Evolutionary conservation across 2,113 vertebrate species (phyloP).

Genomic region (Ranitomeya variabilis): DNA sequence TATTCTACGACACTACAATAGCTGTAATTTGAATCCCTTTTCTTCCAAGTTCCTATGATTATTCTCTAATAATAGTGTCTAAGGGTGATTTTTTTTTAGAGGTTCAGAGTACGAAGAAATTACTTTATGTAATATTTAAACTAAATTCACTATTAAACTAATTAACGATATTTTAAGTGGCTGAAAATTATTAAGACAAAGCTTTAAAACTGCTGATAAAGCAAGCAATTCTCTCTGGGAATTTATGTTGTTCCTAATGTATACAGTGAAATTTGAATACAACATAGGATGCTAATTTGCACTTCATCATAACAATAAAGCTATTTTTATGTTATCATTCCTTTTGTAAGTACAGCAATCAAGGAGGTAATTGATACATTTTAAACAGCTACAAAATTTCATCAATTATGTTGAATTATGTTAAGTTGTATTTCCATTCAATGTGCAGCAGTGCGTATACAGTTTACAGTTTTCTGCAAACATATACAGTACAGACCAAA

Average conservation of each 20-base stretch:
- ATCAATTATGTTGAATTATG: neutral
- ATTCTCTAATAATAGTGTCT: neutral
- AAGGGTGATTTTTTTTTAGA: neutral
- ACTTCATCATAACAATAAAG: neutral
- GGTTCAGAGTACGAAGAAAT: neutral
- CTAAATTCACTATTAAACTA: neutral
- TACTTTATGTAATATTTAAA: conserved; percentile 1
- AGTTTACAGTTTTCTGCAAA: too few relatives aligned
- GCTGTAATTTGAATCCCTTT: neutral
- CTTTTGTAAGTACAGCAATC: neutral
- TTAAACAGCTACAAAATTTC: neutral
- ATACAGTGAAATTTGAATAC: neutral
- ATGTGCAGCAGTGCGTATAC: too few relatives aligned
- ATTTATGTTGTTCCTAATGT: conserved; percentile 16
- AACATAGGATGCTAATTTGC: neutral
- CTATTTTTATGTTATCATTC: neutral
- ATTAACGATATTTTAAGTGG: neutral
- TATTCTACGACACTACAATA: neutral
- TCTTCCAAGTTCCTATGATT: neutral
- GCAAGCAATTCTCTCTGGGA: neutral
- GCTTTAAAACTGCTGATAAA: neutral
- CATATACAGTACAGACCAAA: too few relatives aligned
- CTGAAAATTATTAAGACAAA: neutral
- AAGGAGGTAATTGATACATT: neutral
- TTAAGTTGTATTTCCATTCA: neutral